Base-by-base conservation (phyloP, 2,113 vertebrate species). In the Promerops cafer region DNA sequence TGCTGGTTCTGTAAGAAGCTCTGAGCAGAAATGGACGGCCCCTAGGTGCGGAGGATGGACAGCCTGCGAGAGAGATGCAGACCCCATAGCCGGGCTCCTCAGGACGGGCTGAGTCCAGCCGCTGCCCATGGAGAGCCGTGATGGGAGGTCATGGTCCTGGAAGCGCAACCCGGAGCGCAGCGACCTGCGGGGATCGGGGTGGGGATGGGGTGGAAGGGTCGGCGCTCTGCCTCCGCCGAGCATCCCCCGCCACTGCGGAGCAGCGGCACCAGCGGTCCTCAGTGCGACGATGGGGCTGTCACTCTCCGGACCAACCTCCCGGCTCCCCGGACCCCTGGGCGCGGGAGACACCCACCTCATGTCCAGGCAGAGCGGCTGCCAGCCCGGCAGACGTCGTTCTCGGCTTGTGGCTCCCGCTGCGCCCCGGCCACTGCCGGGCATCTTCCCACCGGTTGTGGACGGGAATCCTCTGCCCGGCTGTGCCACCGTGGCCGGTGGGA, bases 271-370 rank as follows among this genome's bases (percentile, higher is more conserved):
- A 1, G 56, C 1, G 22, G 5, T 17, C 28, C 60, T 33, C 16
- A 5, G 45, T 1, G 39, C 11, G 4, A 14, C 19, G 9, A 21
- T 3, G 21, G 54, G 23, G n/a, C 16, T 9, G 1, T 17, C n/a
- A 10, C 23, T 4, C 30, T 30, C 44, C 1, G 4, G 44, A 30
- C 30, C 6, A 9, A 8, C 16, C 45, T 23, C 44, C 75, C 45
- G 23, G 47, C 44, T 57, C 63, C 22, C 28, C 57, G 18, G 45
- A n/a, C 8, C 81, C 84, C 30, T 1, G 3, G 7, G 33, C 1
- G 2, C 9, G 2, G 4, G 23, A 9, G 26, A 16, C 52, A 93
- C 96, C 65, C 88, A 97, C 97, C 96, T 96, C 87, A 86, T 35
- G 74, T 57, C 68, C 78, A 4, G 63, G 50, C 2, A 28, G 66